Percentiles rank a stretch among this genome's conserved stretches.
Conservation (phyloP, 1,140 invertebrate species). For the Brachionus angularis region DNA sequence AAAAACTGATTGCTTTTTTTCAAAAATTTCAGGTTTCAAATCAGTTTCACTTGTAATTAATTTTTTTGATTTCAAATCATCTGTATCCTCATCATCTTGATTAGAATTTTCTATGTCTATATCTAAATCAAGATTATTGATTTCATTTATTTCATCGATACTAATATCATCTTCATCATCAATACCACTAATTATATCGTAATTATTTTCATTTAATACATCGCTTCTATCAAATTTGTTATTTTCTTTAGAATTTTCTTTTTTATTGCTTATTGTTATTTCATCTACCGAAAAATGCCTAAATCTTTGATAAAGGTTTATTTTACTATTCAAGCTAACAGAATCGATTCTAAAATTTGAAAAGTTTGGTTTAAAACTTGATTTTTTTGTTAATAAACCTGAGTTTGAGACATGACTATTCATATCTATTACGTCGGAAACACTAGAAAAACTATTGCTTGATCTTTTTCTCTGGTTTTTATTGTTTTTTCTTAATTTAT, state of each 20-base stretch:
- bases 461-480: slow-evolving; percentile 3
- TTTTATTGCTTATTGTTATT: not conserved
- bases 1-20: too few species aligned
- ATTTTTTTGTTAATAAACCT: too few species aligned
- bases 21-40: too few species aligned
- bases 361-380: too few species aligned
- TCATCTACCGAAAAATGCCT: slow-evolving; percentile 30
- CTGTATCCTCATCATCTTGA: not conserved
- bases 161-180: not conserved
- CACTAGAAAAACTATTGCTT: slow-evolving; percentile 9
- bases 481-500: too few species aligned
- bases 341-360: too few species aligned
- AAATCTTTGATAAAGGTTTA: not conserved
- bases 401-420: too few species aligned
- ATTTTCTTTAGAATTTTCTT: too few species aligned
- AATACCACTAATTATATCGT: slow-evolving; percentile 8
- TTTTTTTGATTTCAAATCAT: slow-evolving; percentile 1
- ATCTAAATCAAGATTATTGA: not conserved
- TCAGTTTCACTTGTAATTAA: slow-evolving; percentile 26
- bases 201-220: not conserved
- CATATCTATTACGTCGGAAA: not conserved
- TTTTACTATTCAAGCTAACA: not conserved
- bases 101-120: not conserved
- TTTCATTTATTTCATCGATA: slow-evolving; percentile 10
- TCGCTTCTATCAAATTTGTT: not conserved